These are phyloP conservation scores for Corythornis vintsioides DNA, from an alignment of 2,113 vertebrate genomes.

Conservation along the genomic window DNA sequence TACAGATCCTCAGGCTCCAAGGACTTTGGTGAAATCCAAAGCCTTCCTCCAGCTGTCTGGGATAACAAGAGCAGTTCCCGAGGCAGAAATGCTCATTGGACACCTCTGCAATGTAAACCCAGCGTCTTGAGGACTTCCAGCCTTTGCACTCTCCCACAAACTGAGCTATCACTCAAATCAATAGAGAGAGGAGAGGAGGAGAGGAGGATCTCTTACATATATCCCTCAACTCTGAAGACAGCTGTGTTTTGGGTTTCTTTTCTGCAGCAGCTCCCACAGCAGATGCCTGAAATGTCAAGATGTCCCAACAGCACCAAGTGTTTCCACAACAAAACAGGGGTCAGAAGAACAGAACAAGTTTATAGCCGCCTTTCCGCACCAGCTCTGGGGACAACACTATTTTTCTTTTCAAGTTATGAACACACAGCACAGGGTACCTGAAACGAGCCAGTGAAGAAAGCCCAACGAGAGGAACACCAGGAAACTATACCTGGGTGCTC, in stretches of 20 bases:
- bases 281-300: conserved; percentile 1
- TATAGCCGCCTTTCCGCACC: neutral
- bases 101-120: neutral
- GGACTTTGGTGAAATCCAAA: accelerated
- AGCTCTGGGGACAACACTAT: neutral
- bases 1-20: neutral
- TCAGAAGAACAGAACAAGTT: neutral
- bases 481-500: accelerated
- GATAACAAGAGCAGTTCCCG: neutral
- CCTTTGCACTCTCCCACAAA: neutral
- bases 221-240: neutral
- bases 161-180: neutral
- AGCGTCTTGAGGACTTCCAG: accelerated
- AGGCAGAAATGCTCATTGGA: neutral
- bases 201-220: neutral
- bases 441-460: neutral
- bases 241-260: conserved; percentile 26
- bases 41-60: neutral
- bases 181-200: neutral
- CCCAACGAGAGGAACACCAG: no score
- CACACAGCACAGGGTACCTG: neutral
- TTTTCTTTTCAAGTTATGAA: neutral
- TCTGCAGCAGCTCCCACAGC: conserved; percentile 7
- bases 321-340: neutral
- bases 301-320: neutral